These are phyloP conservation scores for Lepeophtheirus salmonis DNA, from an alignment of 1,140 invertebrate species.

Conservation along the genomic window DNA sequence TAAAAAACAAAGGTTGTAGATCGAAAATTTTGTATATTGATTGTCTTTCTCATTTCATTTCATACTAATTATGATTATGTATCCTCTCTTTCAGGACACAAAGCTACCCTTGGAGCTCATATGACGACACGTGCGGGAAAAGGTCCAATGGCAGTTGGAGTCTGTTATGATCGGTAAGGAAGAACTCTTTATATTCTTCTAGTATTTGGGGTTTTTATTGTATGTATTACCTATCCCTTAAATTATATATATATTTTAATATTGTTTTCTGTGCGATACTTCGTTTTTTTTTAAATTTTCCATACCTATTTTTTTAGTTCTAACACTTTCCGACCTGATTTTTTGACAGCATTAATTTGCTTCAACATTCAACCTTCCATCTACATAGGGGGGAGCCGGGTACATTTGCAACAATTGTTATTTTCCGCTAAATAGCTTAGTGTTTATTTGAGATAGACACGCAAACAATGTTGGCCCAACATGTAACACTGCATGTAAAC, in stretches of 20 bases:
- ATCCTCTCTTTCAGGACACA: neutral
- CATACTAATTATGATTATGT: neutral
- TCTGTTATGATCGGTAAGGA: slow-evolving; percentile 2
- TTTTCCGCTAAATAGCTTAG: no score
- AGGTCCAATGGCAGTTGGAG: slow-evolving; percentile 9
- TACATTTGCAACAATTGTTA: no score
- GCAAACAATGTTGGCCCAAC: no score
- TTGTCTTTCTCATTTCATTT: neutral
- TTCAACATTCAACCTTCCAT: no score
- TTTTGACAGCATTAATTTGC: no score
- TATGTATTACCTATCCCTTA: neutral
- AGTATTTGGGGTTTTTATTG: neutral
- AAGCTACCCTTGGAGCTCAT: slow-evolving; percentile 1
- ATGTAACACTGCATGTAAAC: no score
- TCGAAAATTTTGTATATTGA: no score
- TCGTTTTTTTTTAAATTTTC: neutral
- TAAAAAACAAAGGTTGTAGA: no score
- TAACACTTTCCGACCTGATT: no score
- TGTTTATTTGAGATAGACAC: no score
- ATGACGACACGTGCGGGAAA: neutral
- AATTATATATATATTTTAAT: neutral
- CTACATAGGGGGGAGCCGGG: no score
- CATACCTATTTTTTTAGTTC: no score
- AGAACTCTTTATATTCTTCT: neutral
- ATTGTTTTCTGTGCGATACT: neutral